These are phyloP conservation scores for Epinotia bilunana DNA, from an alignment of 2,888 invertebrate species.

Conservation along the genomic window DNA sequence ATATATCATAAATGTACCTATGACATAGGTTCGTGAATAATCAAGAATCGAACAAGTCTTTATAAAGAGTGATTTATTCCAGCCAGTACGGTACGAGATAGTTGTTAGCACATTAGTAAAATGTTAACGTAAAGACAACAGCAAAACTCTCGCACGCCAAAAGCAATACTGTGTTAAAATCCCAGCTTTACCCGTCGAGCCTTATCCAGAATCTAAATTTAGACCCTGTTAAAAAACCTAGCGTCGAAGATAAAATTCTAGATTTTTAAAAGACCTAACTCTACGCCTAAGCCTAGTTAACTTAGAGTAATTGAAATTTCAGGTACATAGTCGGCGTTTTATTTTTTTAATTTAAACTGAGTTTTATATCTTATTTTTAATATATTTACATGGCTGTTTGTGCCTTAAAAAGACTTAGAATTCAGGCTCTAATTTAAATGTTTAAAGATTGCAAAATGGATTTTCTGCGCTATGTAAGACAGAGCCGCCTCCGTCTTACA, in stretches of 20 bases:
- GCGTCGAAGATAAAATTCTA: conserved; percentile 76
- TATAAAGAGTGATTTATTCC: conserved; percentile 3
- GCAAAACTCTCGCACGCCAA: conserved; percentile 54
- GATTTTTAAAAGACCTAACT: conserved; percentile 71
- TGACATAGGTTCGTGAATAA: background rate
- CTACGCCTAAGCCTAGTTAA: conserved; percentile 76
- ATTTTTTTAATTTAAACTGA: conserved; percentile 62
- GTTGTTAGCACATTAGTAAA: background rate
- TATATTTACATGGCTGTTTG: conserved; percentile 68
- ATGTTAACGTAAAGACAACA: conserved; percentile 60
- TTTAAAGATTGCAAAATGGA: background rate
- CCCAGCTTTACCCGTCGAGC: conserved; percentile 54
- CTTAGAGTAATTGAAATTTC: conserved; percentile 82
- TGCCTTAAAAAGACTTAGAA: conserved; percentile 58
- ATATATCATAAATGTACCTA: background rate
- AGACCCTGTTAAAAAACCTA: conserved; percentile 81
- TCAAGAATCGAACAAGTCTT: no score
- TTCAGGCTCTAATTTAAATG: background rate
- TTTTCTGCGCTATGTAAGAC: background rate
- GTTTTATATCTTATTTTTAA: conserved; percentile 55
- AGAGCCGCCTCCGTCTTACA: no score
- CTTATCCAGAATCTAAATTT: conserved; percentile 63
- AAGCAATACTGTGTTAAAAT: conserved; percentile 48
- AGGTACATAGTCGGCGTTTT: conserved; percentile 81
- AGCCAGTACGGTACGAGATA: background rate